Percentiles rank a stretch among this genome's conserved stretches.
Evolutionary conservation across 1,140 invertebrate species (phyloP).

Genomic region (Lethocerus indicus): DNA sequence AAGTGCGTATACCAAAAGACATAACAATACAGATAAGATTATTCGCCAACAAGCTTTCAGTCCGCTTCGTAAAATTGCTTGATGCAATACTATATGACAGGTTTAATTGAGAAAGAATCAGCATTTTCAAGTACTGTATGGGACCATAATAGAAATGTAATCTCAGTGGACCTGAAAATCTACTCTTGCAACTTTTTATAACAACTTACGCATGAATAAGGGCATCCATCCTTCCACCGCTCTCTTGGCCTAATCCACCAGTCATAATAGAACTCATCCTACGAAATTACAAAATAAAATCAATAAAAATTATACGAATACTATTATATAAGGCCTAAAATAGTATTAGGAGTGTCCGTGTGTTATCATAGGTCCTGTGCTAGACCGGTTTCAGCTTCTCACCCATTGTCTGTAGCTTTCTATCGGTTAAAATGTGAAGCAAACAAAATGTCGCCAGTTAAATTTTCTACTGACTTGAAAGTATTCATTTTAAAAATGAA

Average conservation of each 20-base stretch:
- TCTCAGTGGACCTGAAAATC: not conserved
- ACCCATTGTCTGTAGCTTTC: not conserved
- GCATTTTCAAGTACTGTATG: not conserved
- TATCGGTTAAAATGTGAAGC: not conserved
- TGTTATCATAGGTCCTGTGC: not conserved
- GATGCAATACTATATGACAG: not conserved
- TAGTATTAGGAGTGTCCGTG: no score
- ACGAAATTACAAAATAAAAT: not conserved
- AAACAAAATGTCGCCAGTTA: not conserved
- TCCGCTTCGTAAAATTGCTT: not conserved
- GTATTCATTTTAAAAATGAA: no score
- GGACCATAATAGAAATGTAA: not conserved
- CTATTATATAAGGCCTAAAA: no score
- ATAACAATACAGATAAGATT: not conserved
- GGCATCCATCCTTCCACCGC: not conserved
- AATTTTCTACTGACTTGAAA: not conserved
- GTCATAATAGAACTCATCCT: conserved; percentile 4
- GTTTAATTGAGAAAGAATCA: not conserved
- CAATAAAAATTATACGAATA: not conserved
- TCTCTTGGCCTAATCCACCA: no score
- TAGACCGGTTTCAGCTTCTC: not conserved
- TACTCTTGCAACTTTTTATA: not conserved
- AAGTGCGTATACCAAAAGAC: no score
- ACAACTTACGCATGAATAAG: conserved; percentile 1
- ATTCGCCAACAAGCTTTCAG: not conserved